Evolutionary conservation across 2,113 vertebrate genomes (phyloP).

Genomic region (Triplophysa tibetana): DNA sequence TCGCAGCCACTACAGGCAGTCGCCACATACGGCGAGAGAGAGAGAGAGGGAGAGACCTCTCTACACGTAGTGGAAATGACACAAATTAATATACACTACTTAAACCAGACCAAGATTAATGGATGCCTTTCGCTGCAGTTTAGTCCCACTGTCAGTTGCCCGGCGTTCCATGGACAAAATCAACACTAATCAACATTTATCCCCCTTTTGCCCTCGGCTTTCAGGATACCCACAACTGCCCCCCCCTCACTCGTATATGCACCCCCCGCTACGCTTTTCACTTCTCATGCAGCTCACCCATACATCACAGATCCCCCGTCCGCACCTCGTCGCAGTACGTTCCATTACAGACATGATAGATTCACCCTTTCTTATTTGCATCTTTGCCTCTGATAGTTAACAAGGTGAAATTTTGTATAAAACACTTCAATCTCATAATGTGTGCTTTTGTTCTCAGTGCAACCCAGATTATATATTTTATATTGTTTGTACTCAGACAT

Average conservation of each 20-base stretch:
- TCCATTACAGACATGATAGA: constrained; percentile 95
- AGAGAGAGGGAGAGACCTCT: constrained; percentile 81
- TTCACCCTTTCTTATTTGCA: constrained; percentile 97
- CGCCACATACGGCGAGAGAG: constrained; percentile 27
- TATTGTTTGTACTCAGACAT: too few relatives aligned
- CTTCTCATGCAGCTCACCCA: constrained; percentile 90
- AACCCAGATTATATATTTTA: too few relatives aligned
- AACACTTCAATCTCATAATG: constrained; percentile 58
- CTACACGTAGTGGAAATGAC: constrained; percentile 98
- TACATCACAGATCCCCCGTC: constrained; percentile 84
- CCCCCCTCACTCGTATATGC: constrained; percentile 61
- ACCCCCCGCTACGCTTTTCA: constrained; percentile 91
- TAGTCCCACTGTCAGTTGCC: constrained; percentile 96
- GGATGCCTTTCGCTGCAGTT: constrained; percentile 94
- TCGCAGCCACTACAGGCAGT: constrained; percentile 73
- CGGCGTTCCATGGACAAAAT: constrained; percentile 94
- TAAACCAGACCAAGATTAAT: constrained; percentile 99
- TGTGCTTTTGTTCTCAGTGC: neutral
- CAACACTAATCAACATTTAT: constrained; percentile 99
- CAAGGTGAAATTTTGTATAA: constrained; percentile 69
- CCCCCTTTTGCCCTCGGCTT: constrained; percentile 97
- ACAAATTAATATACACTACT: constrained; percentile 99
- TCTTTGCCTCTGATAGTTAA: constrained; percentile 97
- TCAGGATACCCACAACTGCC: constrained; percentile 76
- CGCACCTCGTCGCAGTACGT: constrained; percentile 80